These are phyloP conservation scores for Andrena camellia DNA, from an alignment of 2,888 invertebrate genomes.

Conservation along the genomic window DNA sequence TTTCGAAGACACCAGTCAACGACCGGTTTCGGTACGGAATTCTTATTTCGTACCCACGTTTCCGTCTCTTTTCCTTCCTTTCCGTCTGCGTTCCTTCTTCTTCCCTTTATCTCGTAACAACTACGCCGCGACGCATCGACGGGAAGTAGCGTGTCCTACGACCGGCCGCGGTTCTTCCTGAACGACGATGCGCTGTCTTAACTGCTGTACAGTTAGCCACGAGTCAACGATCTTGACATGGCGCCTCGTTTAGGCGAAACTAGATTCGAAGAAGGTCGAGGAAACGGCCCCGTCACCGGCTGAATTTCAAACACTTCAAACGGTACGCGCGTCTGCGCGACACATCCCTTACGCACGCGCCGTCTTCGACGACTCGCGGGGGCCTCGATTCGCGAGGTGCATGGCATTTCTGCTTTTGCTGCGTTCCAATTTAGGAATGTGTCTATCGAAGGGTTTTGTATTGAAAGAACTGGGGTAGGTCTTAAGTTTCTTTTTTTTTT, in stretches of 20 bases:
- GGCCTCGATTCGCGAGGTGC: neutral
- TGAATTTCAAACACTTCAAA: conserved; percentile 69
- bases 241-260: conserved; percentile 78
- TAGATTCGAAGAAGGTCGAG: conserved; percentile 75
- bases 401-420: neutral
- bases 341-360: conserved; percentile 7
- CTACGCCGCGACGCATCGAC: conserved; percentile 11
- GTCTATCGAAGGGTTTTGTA: too few species aligned
- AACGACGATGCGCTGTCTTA: conserved; percentile 59
- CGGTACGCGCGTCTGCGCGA: conserved; percentile 44
- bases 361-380: neutral
- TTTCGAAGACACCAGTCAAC: conserved; percentile 62
- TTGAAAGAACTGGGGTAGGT: too few species aligned
- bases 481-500: too few species aligned
- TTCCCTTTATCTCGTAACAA: neutral
- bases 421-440: too few species aligned
- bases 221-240: conserved; percentile 79
- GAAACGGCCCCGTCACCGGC: conserved; percentile 52
- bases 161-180: conserved; percentile 60
- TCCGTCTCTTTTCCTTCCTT: neutral
- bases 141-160: conserved; percentile 19
- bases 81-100: neutral
- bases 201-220: conserved; percentile 76
- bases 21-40: conserved; percentile 57
- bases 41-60: conserved; percentile 45